These are phyloP conservation scores for Capricornis sumatraensis DNA, from an alignment of 2,113 vertebrate genomes.

Conservation along the genomic window DNA sequence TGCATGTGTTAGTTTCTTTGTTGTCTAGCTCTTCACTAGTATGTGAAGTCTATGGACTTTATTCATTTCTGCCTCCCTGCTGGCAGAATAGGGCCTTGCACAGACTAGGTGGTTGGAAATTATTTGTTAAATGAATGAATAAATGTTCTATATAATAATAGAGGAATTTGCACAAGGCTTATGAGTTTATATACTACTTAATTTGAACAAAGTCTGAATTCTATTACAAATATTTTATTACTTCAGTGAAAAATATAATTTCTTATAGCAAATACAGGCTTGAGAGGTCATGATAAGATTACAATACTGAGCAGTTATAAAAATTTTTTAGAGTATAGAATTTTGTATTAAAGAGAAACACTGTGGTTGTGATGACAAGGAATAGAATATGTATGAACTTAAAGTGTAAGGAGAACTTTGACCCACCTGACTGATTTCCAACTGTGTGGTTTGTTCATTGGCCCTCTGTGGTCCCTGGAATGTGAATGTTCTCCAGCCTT, in stretches of 20 bases:
- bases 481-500: not conserved
- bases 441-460: not conserved
- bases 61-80: not conserved
- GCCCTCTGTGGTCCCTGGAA: not conserved
- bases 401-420: not conserved
- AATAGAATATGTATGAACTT: not conserved
- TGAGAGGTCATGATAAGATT: not conserved
- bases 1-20: not conserved
- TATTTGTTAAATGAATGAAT: not conserved
- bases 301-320: not conserved
- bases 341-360: not conserved
- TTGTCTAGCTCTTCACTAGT: not conserved
- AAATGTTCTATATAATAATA: not conserved
- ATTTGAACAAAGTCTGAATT: not conserved
- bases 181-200: not conserved
- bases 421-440: not conserved
- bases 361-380: not conserved
- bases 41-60: not conserved
- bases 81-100: not conserved
- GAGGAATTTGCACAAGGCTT: not conserved
- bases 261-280: not conserved
- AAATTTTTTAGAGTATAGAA: not conserved
- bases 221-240: not conserved
- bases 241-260: not conserved
- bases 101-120: not conserved